phyloP scores from a whole-genome alignment of 2,113 vertebrate genomes.

The Paraplagusia blochii region DNA sequence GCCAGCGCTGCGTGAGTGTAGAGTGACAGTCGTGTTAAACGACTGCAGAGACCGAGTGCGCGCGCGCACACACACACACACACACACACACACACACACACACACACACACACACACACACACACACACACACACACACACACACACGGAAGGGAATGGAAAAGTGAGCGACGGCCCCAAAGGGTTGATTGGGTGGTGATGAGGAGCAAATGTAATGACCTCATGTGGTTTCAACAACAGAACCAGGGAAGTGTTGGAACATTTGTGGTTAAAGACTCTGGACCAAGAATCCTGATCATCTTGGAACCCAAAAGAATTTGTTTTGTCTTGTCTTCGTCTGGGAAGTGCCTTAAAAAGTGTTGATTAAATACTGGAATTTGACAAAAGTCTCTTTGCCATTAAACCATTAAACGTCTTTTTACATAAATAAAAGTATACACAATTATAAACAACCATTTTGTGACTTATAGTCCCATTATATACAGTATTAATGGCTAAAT shows the following conservation, averaged over 20 bases:
- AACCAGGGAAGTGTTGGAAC: slow-evolving; percentile 57
- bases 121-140: slow-evolving; percentile 11
- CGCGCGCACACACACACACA: slow-evolving; percentile 5
- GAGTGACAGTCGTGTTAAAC: slow-evolving; percentile 41
- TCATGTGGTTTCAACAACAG: slow-evolving; percentile 61
- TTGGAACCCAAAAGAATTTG: slow-evolving; percentile 5
- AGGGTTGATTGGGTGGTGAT: slow-evolving; percentile 60
- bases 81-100: slow-evolving; percentile 3
- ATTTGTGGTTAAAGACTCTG: slow-evolving; percentile 26
- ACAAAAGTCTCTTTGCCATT: too few species aligned
- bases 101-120: slow-evolving; percentile 14
- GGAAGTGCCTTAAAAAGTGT: not conserved
- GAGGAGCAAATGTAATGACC: slow-evolving; percentile 66
- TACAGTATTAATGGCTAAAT: too few species aligned
- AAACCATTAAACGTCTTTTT: too few species aligned
- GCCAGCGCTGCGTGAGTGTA: slow-evolving; percentile 21
- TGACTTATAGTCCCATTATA: too few species aligned
- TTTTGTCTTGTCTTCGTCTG: slow-evolving; percentile 9
- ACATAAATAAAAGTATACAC: too few species aligned
- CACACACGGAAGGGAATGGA: slow-evolving; percentile 40
- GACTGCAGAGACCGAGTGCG: slow-evolving; percentile 5
- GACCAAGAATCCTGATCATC: slow-evolving; percentile 10
- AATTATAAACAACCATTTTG: too few species aligned
- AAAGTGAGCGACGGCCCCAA: slow-evolving; percentile 41
- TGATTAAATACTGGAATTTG: too few species aligned